Base-by-base conservation (phyloP, 1,140 invertebrate species). In the Drosophila arawakana region DNA sequence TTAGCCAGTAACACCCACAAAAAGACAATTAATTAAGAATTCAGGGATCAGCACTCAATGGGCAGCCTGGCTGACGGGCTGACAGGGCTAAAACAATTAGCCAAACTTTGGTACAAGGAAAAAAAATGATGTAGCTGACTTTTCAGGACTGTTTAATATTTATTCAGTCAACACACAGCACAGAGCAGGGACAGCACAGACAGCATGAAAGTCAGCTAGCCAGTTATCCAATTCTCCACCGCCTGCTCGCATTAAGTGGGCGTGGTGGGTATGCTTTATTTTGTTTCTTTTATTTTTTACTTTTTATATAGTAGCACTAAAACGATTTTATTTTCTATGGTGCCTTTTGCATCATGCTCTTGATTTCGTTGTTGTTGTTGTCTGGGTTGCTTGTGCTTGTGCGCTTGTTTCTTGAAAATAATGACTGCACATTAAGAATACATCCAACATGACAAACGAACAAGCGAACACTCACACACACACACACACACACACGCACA, bases 381-480 rank as follows among this genome's bases (percentile, higher is more conserved):
- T 52, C 50, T 68, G 58, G 77, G 50, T 74, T 72, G 79, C 52
- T 70, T 78, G 76, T 72, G 72, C 84, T 89, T 88, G 84, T 89
- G 89, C 25, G 25, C 25, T 30, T 84, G 84, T 89, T 88, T 72
- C 84, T 78, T 55, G 63, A 84, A 89, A 89, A 89, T 89, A 89
- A 89, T 89, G 84, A 84, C 84, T 89, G 84, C 80, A 89, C 84
- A 89, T 89, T 89, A 84, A 89, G 78, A 73, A 70, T 84, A 73
- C 73, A 75, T 85, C 74, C 78, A 79, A 80, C 74, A 62, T 69
- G 65, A 60, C 69, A 81, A 37, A 74, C 62, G 65, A 59, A 75
- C 43, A 73, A 46, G 55, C 46, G 62, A 35, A 62, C 60, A 78
- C 75, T 46, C 55, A 63, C 52, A 73, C 39, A 79, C 18, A 44